phyloP scores from a whole-genome alignment of 2,797 vertebrate species.

The Sus cebifrons region DNA sequence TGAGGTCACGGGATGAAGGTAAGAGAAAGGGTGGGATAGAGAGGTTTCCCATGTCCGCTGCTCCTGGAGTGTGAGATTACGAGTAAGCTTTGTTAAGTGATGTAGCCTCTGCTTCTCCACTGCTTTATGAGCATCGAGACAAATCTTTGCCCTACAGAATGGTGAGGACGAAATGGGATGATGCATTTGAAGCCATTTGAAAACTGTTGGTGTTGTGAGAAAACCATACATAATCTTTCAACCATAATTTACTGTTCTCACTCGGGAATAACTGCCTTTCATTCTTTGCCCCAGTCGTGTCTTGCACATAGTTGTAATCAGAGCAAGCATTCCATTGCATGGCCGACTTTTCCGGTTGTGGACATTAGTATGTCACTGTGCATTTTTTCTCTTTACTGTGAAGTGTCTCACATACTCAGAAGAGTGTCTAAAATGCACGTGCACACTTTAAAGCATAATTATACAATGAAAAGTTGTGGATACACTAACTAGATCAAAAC shows the following conservation, averaged over 20 bases:
- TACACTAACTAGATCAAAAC: not conserved
- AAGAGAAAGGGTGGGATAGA: not conserved
- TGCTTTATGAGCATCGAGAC: not conserved
- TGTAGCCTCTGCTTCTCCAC: not conserved
- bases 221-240: not conserved
- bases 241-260: not conserved
- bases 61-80: not conserved
- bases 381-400: slow-evolving; percentile 55
- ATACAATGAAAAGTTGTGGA: slow-evolving; percentile 46
- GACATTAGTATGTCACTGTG: not conserved
- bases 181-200: slow-evolving; percentile 29
- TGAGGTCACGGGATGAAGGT: not conserved
- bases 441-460: slow-evolving; percentile 51
- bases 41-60: too few species aligned
- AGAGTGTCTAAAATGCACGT: not conserved
- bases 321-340: slow-evolving; percentile 21
- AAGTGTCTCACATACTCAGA: not conserved
- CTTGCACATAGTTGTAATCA: slow-evolving; percentile 7
- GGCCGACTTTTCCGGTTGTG: slow-evolving; percentile 38
- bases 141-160: slow-evolving; percentile 3
- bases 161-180: not conserved
- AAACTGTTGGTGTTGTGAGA: slow-evolving; percentile 44
- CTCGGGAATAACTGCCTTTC: not conserved
- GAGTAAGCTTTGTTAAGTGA: not conserved
- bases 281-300: not conserved